Conservation (phyloP, 2,113 vertebrate genomes). For the Rhinopomastus cyanomelas region DNA sequence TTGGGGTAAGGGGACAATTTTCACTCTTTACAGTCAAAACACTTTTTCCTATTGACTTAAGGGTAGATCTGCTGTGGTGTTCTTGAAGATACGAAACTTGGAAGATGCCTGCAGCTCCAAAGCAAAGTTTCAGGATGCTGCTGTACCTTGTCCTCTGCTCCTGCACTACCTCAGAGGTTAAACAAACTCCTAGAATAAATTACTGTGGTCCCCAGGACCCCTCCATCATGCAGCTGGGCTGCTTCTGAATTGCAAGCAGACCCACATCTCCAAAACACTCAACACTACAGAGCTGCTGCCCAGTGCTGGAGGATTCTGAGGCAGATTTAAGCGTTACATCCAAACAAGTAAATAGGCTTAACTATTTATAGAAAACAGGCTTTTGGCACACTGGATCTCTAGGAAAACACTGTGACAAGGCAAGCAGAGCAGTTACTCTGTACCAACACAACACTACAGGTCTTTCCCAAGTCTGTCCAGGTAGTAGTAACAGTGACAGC, state of each 20-base stretch:
- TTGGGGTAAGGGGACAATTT: not conserved
- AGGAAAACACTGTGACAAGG: not conserved
- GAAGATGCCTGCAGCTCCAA: not conserved
- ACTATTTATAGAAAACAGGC: slow-evolving; percentile 13
- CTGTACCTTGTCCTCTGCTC: not conserved
- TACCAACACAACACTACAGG: not conserved
- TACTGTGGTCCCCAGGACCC: not conserved
- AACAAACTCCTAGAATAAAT: not conserved
- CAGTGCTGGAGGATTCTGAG: not conserved
- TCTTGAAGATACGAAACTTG: not conserved
- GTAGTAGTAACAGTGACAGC: not conserved
- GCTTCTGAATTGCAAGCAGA: not conserved
- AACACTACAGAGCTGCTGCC: not conserved
- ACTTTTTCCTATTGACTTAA: not conserved
- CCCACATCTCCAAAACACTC: not conserved
- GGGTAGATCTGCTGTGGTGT: accelerated
- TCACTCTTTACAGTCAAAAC: not conserved
- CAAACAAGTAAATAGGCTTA: slow-evolving; percentile 42
- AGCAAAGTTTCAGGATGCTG: not conserved
- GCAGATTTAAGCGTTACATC: slow-evolving; percentile 14
- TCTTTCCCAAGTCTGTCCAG: not conserved
- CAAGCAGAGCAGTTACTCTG: not conserved
- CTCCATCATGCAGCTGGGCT: not conserved
- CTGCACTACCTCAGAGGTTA: not conserved
- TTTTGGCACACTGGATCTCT: not conserved